These are phyloP conservation scores for Anneissia japonica DNA, from an alignment of 35 echinoderm and acorn worm genomes.

Conservation along the genomic window DNA sequence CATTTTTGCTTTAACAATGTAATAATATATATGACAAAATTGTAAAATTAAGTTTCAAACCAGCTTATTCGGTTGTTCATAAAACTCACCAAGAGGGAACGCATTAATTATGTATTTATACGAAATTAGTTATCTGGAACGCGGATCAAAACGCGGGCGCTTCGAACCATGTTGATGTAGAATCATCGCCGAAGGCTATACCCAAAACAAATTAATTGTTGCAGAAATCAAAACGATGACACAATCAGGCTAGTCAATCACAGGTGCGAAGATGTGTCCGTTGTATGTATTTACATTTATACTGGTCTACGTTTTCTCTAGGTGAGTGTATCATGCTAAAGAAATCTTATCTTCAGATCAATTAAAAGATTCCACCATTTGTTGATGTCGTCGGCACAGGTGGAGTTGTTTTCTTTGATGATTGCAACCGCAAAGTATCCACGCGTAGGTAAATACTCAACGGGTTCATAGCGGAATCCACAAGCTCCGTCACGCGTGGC, in stretches of 20 bases:
- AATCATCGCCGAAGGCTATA: background rate
- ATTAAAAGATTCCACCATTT: constrained; percentile 2
- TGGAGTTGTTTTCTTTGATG: background rate
- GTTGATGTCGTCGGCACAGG: background rate
- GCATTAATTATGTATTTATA: too few relatives aligned
- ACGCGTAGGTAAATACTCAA: background rate
- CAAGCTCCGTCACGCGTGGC: background rate
- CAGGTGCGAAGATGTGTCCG: background rate
- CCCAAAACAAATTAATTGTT: background rate
- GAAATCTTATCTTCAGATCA: background rate
- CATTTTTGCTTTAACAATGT: too few relatives aligned
- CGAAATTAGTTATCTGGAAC: too few relatives aligned
- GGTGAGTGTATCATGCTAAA: background rate
- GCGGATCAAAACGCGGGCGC: background rate
- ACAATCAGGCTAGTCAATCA: background rate
- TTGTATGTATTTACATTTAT: background rate
- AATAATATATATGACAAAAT: too few relatives aligned
- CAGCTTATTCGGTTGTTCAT: too few relatives aligned
- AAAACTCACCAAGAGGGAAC: too few relatives aligned
- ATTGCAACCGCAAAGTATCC: background rate
- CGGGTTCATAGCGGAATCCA: background rate
- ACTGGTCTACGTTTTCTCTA: background rate
- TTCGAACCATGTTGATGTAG: background rate
- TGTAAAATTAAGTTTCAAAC: too few relatives aligned
- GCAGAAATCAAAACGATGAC: background rate